phyloP scores from a whole-genome alignment of 30 jellyfish, hydroid and myxozoan species.

The Aurelia sp. region DNA sequence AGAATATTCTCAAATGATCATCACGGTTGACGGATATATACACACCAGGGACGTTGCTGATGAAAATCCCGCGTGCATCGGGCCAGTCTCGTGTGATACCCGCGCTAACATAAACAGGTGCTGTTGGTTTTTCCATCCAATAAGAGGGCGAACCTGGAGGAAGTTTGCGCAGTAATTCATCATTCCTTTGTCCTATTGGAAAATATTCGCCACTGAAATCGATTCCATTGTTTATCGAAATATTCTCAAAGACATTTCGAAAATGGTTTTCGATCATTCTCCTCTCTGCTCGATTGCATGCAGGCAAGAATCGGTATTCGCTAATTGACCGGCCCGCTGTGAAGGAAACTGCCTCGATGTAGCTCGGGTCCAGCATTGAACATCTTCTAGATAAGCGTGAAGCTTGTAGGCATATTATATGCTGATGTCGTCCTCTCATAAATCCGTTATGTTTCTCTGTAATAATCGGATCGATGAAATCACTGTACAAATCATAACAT shows the following conservation, averaged over 20 bases:
- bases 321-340: conserved; percentile 55
- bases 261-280: conserved; percentile 57
- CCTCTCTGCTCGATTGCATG: conserved; percentile 74
- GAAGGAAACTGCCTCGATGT: conserved; percentile 53
- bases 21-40: conserved; percentile 79
- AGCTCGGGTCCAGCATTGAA: conserved; percentile 35
- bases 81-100: conserved; percentile 73
- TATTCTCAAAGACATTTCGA: conserved; percentile 24
- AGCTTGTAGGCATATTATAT: conserved; percentile 35
- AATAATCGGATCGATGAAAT: conserved; percentile 51
- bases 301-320: conserved; percentile 57
- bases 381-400: conserved; percentile 39
- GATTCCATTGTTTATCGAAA: conserved; percentile 12
- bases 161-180: conserved; percentile 15
- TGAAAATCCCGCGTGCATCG: conserved; percentile 65
- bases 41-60: conserved; percentile 39
- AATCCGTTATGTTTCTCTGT: conserved; percentile 63
- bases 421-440: conserved; percentile 46
- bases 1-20: conserved; percentile 77
- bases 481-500: conserved; percentile 13
- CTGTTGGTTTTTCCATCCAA: conserved; percentile 61
- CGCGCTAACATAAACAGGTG: conserved; percentile 42
- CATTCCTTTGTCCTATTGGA: conserved; percentile 2
- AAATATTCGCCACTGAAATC: conserved; percentile 58
- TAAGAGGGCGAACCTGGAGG: conserved; percentile 49